Evolutionary conservation across 2,888 invertebrate species (phyloP).

Genomic region (Drosophila flavopinicola): DNA sequence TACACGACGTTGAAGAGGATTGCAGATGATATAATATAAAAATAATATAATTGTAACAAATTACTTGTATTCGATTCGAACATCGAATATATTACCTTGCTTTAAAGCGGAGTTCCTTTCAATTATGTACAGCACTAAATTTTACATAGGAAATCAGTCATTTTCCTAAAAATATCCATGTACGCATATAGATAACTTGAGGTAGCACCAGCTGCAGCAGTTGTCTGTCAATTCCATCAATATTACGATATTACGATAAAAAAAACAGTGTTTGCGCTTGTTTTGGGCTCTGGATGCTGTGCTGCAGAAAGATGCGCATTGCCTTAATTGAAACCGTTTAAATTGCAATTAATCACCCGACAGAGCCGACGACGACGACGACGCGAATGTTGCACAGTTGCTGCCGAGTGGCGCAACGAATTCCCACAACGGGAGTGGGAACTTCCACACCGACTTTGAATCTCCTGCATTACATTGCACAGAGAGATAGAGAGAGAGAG

Average conservation of each 20-base stretch:
- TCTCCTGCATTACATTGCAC: slow-evolving; percentile 49
- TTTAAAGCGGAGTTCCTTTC: slow-evolving; percentile 37
- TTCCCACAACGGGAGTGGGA: slow-evolving; percentile 36
- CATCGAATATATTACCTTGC: slow-evolving; percentile 3
- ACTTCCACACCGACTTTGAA: slow-evolving; percentile 30
- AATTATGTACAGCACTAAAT: slow-evolving; percentile 17
- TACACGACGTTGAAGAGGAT: too few relatives aligned
- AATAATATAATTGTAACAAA: too few relatives aligned
- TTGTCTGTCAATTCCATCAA: slow-evolving; percentile 59
- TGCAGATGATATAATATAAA: too few relatives aligned
- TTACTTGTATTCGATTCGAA: too few relatives aligned
- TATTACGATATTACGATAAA: slow-evolving; percentile 28
- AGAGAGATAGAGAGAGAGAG: neutral
- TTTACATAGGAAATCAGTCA: slow-evolving; percentile 21
- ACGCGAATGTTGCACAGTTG: slow-evolving; percentile 75
- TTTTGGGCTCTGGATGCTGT: slow-evolving; percentile 34
- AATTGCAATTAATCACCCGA: slow-evolving; percentile 83
- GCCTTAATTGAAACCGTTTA: slow-evolving; percentile 83
- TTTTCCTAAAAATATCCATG: neutral
- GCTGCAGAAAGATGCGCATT: slow-evolving; percentile 76
- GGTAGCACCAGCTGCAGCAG: slow-evolving; percentile 30
- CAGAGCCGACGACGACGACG: slow-evolving; percentile 20
- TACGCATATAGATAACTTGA: slow-evolving; percentile 17
- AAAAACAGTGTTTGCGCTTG: slow-evolving; percentile 28
- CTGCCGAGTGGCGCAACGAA: slow-evolving; percentile 77